Conservation (phyloP, 2,888 invertebrate species). For the Orchesella flavescens region DNA sequence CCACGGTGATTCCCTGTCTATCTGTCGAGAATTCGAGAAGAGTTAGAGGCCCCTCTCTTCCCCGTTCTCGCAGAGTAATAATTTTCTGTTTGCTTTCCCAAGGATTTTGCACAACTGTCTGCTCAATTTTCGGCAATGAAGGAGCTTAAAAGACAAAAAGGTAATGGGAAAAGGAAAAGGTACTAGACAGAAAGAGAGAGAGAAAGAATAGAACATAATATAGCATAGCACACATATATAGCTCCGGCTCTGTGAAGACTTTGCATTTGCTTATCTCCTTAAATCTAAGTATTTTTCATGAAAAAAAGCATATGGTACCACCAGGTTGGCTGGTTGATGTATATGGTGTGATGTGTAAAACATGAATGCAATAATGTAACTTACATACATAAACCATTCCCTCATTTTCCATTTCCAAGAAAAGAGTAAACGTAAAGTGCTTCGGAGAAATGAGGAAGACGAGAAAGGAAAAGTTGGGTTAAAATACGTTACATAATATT, state of each 20-base stretch:
- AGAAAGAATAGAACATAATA: no score
- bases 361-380: neutral
- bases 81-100: slow-evolving; percentile 21
- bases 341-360: neutral
- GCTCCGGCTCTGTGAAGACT: neutral
- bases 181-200: no score
- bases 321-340: neutral
- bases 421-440: neutral
- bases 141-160: neutral
- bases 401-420: slow-evolving; percentile 3
- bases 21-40: neutral
- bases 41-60: neutral
- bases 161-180: neutral
- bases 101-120: slow-evolving; percentile 25
- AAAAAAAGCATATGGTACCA: neutral
- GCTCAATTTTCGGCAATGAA: neutral
- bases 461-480: no score
- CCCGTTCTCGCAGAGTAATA: slow-evolving; percentile 3
- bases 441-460: neutral
- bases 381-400: slow-evolving; percentile 7
- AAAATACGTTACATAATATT: neutral
- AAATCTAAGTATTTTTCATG: neutral
- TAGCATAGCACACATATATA: no score
- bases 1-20: neutral
- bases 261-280: neutral